These are phyloP conservation scores for Phoeniculus purpureus DNA, from an alignment of 2,797 vertebrate species.

Conservation along the genomic window DNA sequence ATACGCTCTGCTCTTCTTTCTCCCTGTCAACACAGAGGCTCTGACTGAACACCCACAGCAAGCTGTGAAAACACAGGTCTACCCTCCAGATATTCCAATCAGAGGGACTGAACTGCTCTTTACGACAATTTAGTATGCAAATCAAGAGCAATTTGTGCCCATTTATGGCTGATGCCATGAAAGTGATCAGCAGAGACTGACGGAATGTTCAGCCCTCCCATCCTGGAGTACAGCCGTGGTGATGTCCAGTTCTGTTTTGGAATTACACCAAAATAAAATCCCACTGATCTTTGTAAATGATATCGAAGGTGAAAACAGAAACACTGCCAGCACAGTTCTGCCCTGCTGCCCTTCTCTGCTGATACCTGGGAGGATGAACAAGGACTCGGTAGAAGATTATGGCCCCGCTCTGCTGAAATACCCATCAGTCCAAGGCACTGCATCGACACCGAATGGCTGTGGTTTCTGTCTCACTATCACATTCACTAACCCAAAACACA, in stretches of 20 bases:
- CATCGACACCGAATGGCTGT: neutral
- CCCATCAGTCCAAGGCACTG: neutral
- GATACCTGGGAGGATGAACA: neutral
- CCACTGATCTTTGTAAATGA: neutral
- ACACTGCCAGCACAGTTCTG: neutral
- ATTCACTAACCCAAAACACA: neutral
- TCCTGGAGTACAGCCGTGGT: neutral
- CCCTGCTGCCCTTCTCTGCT: neutral
- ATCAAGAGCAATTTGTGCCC: neutral
- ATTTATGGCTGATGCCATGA: neutral
- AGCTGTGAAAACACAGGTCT: neutral
- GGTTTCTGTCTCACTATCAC: neutral
- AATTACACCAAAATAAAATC: conserved; percentile 10
- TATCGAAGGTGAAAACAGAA: conserved; percentile 6
- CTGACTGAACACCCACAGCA: conserved; percentile 39
- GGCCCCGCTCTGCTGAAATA: neutral
- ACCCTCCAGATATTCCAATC: conserved; percentile 47
- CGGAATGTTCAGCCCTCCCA: neutral
- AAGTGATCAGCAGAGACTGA: conserved; percentile 1
- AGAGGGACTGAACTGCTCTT: conserved; percentile 11
- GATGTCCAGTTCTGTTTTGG: neutral
- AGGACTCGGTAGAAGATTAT: neutral
- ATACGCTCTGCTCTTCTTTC: conserved; percentile 42
- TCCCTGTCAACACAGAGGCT: conserved; percentile 44
- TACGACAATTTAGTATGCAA: conserved; percentile 17